Evolutionary conservation across 1,140 invertebrate species (phyloP), one percentile per base, ranked within the genome.

Genomic region (Drosophila repleta): DNA sequence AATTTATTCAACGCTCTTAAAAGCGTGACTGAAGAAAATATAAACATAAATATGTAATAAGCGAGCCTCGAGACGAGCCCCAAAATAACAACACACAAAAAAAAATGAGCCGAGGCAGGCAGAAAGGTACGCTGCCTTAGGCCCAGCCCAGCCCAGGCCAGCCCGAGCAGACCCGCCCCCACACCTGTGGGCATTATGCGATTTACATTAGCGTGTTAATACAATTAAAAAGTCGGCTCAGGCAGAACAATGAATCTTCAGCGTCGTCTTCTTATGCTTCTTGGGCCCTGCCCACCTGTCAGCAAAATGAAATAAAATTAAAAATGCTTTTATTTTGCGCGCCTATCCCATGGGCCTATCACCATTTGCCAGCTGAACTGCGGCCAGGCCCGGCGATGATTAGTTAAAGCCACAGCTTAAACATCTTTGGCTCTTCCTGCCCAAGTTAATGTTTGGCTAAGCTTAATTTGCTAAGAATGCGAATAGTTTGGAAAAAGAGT

Each of bases 151-250:
- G n/a, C n/a, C n/a, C n/a, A n/a, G n/a, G n/a, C n/a, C n/a, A n/a
- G n/a, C n/a, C n/a, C n/a, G n/a, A n/a, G n/a, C n/a, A n/a, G 3
- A 5, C 5, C 26, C 21, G n/a, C 29, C 58, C 11, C 7, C 15
- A 17, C 32, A 37, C 13, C 45, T 11, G 21, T 1, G 32, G 63
- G 74, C 79, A 79, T 79, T 83, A 84, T 76, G 78, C 70, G 78
- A 78, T 84, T 87, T 78, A 87, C 82, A 87, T 87, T 82, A 87
- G 82, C 82, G 83, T 87, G 75, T 88, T 87, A 87, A 87, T 88
- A 69, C 82, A 88, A 87, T 87, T 87, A 87, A 88, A 87, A 87
- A 87, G 82, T 87, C 82, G 75, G 78, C 82, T 75, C 66, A 71
- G 57, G 18, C 57, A 61, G 52, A 49, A 82, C 78, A 87, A 87